phyloP scores from a whole-genome alignment of 2,888 invertebrate species.

The Diaprepes abbreviatus region DNA sequence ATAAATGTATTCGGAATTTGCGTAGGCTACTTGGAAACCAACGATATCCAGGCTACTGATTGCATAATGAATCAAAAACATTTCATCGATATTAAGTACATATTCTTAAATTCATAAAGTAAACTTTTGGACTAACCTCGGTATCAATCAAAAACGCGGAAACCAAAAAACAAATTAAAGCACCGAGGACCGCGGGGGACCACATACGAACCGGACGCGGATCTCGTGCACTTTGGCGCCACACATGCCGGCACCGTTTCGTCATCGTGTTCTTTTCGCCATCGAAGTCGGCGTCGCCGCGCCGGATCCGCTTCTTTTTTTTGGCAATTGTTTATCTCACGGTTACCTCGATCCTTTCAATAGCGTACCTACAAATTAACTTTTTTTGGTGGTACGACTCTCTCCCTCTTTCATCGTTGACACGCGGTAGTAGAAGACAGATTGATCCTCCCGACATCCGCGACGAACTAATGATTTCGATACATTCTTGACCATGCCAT shows the following conservation, averaged over 20 bases:
- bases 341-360: background rate
- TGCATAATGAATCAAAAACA: no score
- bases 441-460: no score
- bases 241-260: slow-evolving; percentile 30
- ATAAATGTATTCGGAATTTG: no score
- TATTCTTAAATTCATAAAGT: no score
- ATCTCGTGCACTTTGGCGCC: slow-evolving; percentile 35
- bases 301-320: slow-evolving; percentile 28
- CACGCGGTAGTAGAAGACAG: no score
- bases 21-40: no score
- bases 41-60: no score
- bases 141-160: slow-evolving; percentile 23
- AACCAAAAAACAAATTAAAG: slow-evolving; percentile 2
- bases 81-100: no score
- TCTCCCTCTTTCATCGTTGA: no score
- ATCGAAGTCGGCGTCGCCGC: background rate
- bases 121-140: background rate
- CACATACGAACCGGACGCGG: slow-evolving; percentile 19
- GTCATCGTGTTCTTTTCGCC: slow-evolving; percentile 16
- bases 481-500: background rate
- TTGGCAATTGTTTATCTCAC: slow-evolving; percentile 1
- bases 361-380: no score
- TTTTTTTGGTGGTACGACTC: no score
- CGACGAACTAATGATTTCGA: no score
- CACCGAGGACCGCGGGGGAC: background rate